These are phyloP conservation scores for Fabriciana adippe DNA, from an alignment of 2,888 invertebrate species.

Conservation along the genomic window DNA sequence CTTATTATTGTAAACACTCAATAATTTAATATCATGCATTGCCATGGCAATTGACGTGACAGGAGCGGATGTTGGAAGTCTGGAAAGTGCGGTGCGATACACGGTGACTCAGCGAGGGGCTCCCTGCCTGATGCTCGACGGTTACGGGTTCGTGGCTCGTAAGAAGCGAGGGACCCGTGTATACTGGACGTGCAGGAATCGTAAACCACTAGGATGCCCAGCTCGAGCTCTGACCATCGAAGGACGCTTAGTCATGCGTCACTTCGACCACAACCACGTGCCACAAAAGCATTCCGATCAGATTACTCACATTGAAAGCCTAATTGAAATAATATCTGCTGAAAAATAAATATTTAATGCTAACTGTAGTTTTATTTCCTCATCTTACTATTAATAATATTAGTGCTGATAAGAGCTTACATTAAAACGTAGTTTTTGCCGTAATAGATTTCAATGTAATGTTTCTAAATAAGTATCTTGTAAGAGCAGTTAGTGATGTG, in stretches of 20 bases:
- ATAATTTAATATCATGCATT: conserved; percentile 27
- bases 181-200: conserved; percentile 73
- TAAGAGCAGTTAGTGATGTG: conserved; percentile 51
- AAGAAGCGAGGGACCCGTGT: conserved; percentile 70
- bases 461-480: background rate
- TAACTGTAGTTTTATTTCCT: conserved; percentile 2
- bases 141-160: conserved; percentile 67
- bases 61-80: conserved; percentile 43
- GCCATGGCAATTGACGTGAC: conserved; percentile 42
- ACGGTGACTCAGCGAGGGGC: conserved; percentile 74
- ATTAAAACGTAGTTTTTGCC: background rate
- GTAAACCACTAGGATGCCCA: conserved; percentile 57
- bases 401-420: background rate
- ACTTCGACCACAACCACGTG: conserved; percentile 58
- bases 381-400: background rate
- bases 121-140: conserved; percentile 67
- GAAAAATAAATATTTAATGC: conserved; percentile 34
- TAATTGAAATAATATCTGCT: conserved; percentile 65
- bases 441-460: background rate
- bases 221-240: conserved; percentile 68
- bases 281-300: conserved; percentile 51
- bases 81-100: conserved; percentile 57
- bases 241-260: conserved; percentile 58
- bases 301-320: conserved; percentile 67
- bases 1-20: conserved; percentile 24